These are phyloP conservation scores for Pitangus sulphuratus DNA, from an alignment of 2,797 vertebrate genomes.

Conservation along the genomic window DNA sequence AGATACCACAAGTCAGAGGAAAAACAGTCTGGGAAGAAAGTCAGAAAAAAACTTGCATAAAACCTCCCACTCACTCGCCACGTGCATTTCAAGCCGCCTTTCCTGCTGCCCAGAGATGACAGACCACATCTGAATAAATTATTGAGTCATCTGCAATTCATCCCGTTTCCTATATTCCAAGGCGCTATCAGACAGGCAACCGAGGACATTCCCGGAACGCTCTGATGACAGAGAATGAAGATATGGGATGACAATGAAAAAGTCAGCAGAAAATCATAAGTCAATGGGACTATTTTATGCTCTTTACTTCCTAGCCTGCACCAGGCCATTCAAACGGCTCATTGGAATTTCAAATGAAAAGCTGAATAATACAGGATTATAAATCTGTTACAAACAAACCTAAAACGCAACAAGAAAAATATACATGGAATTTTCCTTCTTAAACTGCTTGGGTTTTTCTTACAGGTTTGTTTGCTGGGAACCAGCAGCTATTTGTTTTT, in stretches of 20 bases:
- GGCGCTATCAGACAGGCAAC: background rate
- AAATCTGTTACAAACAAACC: slow-evolving; percentile 77
- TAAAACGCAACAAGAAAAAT: slow-evolving; percentile 69
- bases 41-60: background rate
- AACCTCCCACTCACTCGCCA: background rate
- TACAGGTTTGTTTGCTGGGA: slow-evolving; percentile 47
- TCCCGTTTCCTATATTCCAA: background rate
- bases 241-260: slow-evolving; percentile 49
- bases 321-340: slow-evolving; percentile 68
- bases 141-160: slow-evolving; percentile 50
- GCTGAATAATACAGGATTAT: slow-evolving; percentile 71
- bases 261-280: slow-evolving; percentile 63
- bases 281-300: slow-evolving; percentile 68
- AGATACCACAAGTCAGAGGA: background rate
- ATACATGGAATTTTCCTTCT: slow-evolving; percentile 72
- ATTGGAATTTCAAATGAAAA: slow-evolving; percentile 81
- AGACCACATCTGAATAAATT: slow-evolving; percentile 32
- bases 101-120: background rate
- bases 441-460: slow-evolving; percentile 15
- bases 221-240: slow-evolving; percentile 38
- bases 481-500: slow-evolving; percentile 47
- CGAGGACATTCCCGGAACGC: slow-evolving; percentile 33
- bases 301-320: slow-evolving; percentile 61
- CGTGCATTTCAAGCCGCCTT: background rate
- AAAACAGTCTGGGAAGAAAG: background rate